Conservation (phyloP, 2,888 invertebrate species). For the Drosophila borborema region DNA sequence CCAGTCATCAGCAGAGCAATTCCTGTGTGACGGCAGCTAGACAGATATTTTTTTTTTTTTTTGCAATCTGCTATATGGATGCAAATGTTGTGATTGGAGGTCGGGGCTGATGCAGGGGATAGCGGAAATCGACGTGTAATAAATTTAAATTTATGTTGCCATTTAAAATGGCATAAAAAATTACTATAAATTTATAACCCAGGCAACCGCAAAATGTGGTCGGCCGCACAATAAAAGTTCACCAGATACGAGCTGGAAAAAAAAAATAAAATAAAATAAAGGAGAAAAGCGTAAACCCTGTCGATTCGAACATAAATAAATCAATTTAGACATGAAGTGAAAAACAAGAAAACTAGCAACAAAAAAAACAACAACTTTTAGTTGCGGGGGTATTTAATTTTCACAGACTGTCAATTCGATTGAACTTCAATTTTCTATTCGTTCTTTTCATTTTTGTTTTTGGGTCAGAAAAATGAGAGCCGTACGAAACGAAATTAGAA, state of each 20-base stretch:
- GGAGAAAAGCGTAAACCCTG: neutral
- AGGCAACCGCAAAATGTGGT: constrained; percentile 70
- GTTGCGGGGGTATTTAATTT: constrained; percentile 62
- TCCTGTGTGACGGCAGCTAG: constrained; percentile 18
- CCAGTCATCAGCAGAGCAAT: constrained; percentile 17
- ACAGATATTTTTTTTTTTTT: constrained; percentile 17
- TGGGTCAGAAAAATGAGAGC: constrained; percentile 40
- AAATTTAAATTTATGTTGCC: constrained; percentile 77
- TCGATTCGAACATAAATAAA: constrained; percentile 61
- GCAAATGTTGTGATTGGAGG: constrained; percentile 8
- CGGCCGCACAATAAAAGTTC: constrained; percentile 67
- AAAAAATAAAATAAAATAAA: constrained; percentile 6
- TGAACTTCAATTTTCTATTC: constrained; percentile 59
- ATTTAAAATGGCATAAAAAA: constrained; percentile 72
- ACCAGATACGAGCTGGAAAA: constrained; percentile 31
- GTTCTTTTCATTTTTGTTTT: constrained; percentile 5
- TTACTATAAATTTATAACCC: constrained; percentile 73
- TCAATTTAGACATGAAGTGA: constrained; percentile 69
- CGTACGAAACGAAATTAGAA: constrained; percentile 72
- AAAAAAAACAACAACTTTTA: constrained; percentile 19
- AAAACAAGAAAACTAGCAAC: constrained; percentile 41
- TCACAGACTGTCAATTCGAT: constrained; percentile 71
- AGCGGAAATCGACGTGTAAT: constrained; percentile 72
- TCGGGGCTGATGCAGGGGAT: constrained; percentile 17
- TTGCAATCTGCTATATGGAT: no score